Evolutionary conservation across 2,113 vertebrate species (phyloP), one percentile per base, ranked within the genome.

Genomic region (Henicopernis longicauda): DNA sequence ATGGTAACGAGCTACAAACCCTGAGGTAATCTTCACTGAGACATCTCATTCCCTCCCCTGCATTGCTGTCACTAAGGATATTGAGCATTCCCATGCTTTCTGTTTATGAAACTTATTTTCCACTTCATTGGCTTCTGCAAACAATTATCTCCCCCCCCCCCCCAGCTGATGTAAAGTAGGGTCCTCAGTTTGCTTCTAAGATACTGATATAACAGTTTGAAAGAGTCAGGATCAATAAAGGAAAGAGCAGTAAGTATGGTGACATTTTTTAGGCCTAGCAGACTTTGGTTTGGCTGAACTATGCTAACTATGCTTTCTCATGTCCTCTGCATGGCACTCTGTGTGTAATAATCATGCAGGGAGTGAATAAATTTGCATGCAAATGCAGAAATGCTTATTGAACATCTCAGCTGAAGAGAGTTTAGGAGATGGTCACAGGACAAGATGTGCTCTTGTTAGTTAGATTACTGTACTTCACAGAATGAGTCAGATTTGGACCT

Each of bases 51-150:
- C 76, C 70, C 62, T 63, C 49, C 47, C 61, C 29, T 62, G 32
- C n/a, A 73, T 90, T 91, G 79, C 45, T 89, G 74, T 93, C 78
- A 94, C 59, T 74, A 84, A 72, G 77, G 81, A 82, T 62, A 82
- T 42, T 49, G 54, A 90, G 86, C 86, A 97, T 95, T 96, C 94
- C 81, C 93, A 88, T 89, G 89, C 93, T 96, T 93, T 95, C 65
- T 88, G 62, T 95, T 97, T 93, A 82, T 87, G 71, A 91, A 92
- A 82, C 25, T 32, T 54, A 69, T 97, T 96, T 97, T 96, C 86
- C 61, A 83, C 27, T 95, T 49, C 8, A 6, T 61, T 93, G 84
- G 16, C 40, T 92, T 95, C 59, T 88, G 77, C 70, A 95, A 40
- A 96, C 65, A 63, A 8, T 38, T 38, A 38, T 38, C 38, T 38